Percentiles rank a stretch among this genome's conserved stretches.
Evolutionary conservation across 2,888 invertebrate genomes (phyloP).

Genomic region (Lysandra bellargus): DNA sequence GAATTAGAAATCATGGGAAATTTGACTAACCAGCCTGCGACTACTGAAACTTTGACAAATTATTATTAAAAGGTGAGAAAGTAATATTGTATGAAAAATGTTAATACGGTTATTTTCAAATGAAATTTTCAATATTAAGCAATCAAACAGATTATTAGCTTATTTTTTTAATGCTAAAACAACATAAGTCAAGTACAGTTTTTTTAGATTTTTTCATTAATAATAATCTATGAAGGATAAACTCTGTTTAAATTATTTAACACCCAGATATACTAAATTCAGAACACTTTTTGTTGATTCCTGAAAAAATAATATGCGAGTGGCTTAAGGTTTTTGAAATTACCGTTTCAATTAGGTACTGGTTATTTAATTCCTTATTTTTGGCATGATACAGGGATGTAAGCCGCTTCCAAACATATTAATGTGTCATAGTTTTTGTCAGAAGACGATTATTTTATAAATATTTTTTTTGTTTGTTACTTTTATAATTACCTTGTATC

Average conservation of each 20-base stretch:
- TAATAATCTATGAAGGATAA: conserved; percentile 34
- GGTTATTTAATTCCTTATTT: too few relatives aligned
- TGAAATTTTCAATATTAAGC: conserved; percentile 37
- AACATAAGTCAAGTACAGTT: conserved; percentile 35
- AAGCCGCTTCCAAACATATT: too few relatives aligned
- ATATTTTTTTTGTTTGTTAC: too few relatives aligned
- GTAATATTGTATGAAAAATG: conserved; percentile 34
- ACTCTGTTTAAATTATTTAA: conserved; percentile 35
- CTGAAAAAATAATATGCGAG: too few relatives aligned
- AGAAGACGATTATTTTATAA: too few relatives aligned
- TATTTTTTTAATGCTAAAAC: conserved; percentile 33
- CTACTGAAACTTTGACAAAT: conserved; percentile 32
- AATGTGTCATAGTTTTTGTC: too few relatives aligned
- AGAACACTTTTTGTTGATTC: too few relatives aligned
- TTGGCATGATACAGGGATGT: too few relatives aligned
- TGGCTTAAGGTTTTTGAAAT: too few relatives aligned
- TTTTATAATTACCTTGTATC: too few relatives aligned
- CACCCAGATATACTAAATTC: conserved; percentile 36
- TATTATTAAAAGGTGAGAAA: conserved; percentile 37
- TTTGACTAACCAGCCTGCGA: too few relatives aligned
- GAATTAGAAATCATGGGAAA: conserved; percentile 24
- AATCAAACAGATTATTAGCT: conserved; percentile 36
- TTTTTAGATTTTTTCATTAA: conserved; percentile 35
- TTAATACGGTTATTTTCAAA: conserved; percentile 38
- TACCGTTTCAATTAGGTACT: too few relatives aligned